Conservation (phyloP, 1,140 invertebrate genomes). For the Pemphigus obesinymphae region DNA sequence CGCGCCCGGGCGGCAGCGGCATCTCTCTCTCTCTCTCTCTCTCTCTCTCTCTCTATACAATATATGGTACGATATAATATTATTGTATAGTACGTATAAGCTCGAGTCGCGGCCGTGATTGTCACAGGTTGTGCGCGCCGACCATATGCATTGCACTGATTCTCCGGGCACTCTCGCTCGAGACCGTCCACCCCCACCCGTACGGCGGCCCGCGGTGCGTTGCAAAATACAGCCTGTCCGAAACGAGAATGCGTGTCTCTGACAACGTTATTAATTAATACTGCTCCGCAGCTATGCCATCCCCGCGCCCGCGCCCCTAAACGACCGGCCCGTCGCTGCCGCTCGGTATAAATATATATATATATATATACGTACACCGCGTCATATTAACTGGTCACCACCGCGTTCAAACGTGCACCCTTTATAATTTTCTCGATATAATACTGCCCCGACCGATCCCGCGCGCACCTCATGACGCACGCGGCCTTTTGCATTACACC, state of each 20-base stretch:
- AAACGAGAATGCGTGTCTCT: constrained; percentile 31
- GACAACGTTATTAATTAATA: constrained; percentile 41
- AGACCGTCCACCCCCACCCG: neutral
- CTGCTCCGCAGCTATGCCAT: neutral
- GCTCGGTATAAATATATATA: neutral
- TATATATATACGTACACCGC: neutral
- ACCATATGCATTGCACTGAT: constrained; percentile 25
- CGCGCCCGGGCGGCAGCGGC: neutral
- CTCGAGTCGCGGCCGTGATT: neutral
- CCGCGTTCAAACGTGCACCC: too few relatives aligned
- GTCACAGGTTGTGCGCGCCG: constrained; percentile 33
- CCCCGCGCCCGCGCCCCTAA: neutral
- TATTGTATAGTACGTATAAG: too few relatives aligned
- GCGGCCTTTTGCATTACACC: too few relatives aligned
- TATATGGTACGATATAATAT: neutral
- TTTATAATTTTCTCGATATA: too few relatives aligned
- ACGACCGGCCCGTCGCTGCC: neutral
- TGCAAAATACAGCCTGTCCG: neutral
- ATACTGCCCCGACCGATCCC: too few relatives aligned
- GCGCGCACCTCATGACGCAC: too few relatives aligned
- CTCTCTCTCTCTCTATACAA: too few relatives aligned
- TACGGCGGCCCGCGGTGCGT: neutral
- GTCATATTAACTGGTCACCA: too few relatives aligned
- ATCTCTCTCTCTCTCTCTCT: too few relatives aligned
- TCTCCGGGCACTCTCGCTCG: neutral